Conservation (phyloP, 23 tunicate genomes). For the Styela clava region DNA sequence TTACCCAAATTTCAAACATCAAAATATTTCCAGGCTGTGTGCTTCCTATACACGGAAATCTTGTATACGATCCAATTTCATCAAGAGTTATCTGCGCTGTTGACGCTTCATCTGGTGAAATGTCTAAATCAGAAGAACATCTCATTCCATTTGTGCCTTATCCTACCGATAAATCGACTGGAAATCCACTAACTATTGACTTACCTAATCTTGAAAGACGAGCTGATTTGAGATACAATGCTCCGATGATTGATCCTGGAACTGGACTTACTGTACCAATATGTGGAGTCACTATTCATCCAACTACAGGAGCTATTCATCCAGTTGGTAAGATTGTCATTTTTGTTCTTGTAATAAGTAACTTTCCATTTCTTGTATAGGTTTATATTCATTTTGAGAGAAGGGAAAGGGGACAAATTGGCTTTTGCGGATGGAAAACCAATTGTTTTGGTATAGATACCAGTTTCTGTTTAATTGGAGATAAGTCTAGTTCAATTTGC, state of each 20-base stretch:
- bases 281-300: slow-evolving; percentile 90
- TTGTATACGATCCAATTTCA: slow-evolving; percentile 74
- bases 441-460: no score
- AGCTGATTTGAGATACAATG: slow-evolving; percentile 60
- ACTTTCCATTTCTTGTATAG: no score
- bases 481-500: no score
- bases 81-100: slow-evolving; percentile 62
- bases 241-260: slow-evolving; percentile 71
- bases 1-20: no score
- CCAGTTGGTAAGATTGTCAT: slow-evolving; percentile 70
- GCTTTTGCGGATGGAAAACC: background rate
- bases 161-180: slow-evolving; percentile 47
- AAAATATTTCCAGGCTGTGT: slow-evolving; percentile 67
- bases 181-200: slow-evolving; percentile 24
- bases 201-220: slow-evolving; percentile 46
- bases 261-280: slow-evolving; percentile 93
- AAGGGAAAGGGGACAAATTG: no score
- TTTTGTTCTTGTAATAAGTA: background rate
- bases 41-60: slow-evolving; percentile 76
- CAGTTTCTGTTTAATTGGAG: no score
- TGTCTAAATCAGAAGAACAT: slow-evolving; percentile 48
- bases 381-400: no score
- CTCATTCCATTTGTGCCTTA: slow-evolving; percentile 86
- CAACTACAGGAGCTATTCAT: slow-evolving; percentile 63
- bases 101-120: slow-evolving; percentile 42